phyloP scores from a whole-genome alignment of 2,888 invertebrate genomes.

The Ganaspis brasiliensis region DNA sequence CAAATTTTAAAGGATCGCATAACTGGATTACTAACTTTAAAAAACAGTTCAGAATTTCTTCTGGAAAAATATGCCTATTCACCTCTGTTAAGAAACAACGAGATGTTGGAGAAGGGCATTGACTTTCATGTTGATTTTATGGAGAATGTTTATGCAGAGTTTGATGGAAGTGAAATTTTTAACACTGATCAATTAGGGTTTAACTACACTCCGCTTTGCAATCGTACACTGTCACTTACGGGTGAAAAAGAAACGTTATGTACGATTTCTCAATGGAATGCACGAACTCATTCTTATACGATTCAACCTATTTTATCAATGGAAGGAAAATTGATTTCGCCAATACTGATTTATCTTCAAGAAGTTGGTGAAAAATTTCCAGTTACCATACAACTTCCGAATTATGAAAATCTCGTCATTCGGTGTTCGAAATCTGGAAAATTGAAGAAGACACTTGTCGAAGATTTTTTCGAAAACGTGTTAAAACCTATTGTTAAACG shows the following conservation, averaged over 20 bases:
- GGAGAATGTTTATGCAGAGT: background rate
- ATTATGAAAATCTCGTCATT: background rate
- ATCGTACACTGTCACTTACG: background rate
- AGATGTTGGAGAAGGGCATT: background rate
- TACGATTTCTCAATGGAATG: background rate
- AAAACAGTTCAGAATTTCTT: background rate
- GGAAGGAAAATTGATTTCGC: no score
- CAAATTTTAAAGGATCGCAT: no score
- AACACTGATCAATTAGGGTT: slow-evolving; percentile 6
- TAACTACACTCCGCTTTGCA: background rate
- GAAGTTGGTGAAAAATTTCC: slow-evolving; percentile 7
- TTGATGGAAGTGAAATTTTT: slow-evolving; percentile 11
- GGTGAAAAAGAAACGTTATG: background rate
- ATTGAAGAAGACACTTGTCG: slow-evolving; percentile 1
- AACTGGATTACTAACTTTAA: no score
- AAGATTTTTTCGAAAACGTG: background rate
- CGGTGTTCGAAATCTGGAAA: slow-evolving; percentile 11
- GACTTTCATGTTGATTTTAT: background rate
- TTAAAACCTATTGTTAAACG: background rate
- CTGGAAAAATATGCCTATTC: slow-evolving; percentile 3
- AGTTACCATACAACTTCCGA: background rate
- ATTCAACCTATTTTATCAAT: no score
- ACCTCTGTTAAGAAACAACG: background rate
- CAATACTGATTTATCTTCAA: slow-evolving; percentile 4
- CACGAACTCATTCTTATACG: background rate